A percentile compares a stretch with the other conserved stretches of the same genome.
phyloP scores from a whole-genome alignment of 1,140 invertebrate genomes.

The Bombus soroeensis region DNA sequence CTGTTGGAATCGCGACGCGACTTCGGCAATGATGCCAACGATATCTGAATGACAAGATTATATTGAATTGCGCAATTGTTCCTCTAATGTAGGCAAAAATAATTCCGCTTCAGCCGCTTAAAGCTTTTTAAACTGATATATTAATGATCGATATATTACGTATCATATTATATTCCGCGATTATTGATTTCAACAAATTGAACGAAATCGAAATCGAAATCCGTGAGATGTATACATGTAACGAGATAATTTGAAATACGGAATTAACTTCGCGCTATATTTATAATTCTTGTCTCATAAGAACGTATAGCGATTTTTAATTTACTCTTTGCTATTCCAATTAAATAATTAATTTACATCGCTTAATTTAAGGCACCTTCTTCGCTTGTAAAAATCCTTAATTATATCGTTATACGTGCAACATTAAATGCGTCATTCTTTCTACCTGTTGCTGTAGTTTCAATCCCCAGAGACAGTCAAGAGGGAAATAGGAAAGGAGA shows the following conservation, averaged over 20 bases:
- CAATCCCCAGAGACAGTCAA: constrained; percentile 6
- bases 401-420: neutral
- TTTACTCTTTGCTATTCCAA: neutral
- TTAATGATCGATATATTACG: neutral
- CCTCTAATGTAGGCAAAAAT: neutral
- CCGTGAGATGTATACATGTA: neutral
- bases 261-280: neutral
- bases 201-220: neutral
- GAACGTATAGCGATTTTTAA: neutral
- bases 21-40: too few species aligned
- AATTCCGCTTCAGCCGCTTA: neutral
- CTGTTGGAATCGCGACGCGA: too few species aligned
- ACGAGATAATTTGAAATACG: neutral
- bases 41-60: too few species aligned
- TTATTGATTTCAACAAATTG: neutral
- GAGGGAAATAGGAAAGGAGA: neutral
- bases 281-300: neutral
- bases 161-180: neutral
- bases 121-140: too few species aligned
- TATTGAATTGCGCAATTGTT: neutral
- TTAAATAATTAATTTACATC: neutral
- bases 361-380: neutral
- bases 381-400: neutral
- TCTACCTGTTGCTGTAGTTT: constrained; percentile 33
- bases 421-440: neutral